These are phyloP conservation scores for Eunapius fragilis DNA, from an alignment of 37 sponge, comb jelly and placozoan genomes.

Conservation along the genomic window DNA sequence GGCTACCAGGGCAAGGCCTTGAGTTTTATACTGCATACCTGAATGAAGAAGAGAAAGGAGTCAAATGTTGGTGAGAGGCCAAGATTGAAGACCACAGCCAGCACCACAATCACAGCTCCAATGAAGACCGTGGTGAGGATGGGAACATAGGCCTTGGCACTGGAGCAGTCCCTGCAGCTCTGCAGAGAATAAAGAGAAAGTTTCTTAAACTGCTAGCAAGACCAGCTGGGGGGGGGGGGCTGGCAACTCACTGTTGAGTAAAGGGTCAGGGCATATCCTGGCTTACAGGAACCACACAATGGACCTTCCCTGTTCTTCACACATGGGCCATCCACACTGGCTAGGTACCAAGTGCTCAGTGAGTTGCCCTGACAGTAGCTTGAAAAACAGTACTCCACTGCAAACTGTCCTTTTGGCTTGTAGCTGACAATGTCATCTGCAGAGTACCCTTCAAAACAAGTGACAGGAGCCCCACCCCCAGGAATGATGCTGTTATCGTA, in stretches of 20 bases:
- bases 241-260: conserved; percentile 59
- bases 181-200: conserved; percentile 5
- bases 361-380: conserved; percentile 59
- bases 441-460: conserved; percentile 34
- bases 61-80: conserved; percentile 62
- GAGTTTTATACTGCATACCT: conserved; percentile 29
- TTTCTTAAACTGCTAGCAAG: background rate
- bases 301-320: conserved; percentile 61
- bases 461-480: conserved; percentile 75
- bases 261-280: conserved; percentile 72
- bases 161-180: conserved; percentile 53
- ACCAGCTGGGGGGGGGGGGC: background rate
- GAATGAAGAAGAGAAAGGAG: conserved; percentile 70
- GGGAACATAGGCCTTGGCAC: conserved; percentile 13
- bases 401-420: conserved; percentile 14
- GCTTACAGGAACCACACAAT: conserved; percentile 80
- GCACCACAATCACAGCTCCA: conserved; percentile 47
- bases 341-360: conserved; percentile 34
- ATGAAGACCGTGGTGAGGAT: conserved; percentile 25
- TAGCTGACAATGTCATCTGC: conserved; percentile 31
- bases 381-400: conserved; percentile 51
- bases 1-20: background rate
- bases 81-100: conserved; percentile 52
- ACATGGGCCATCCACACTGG: conserved; percentile 62
- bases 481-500: conserved; percentile 44